These are phyloP conservation scores for Ips typographus DNA, from an alignment of 1,140 invertebrate species.

Conservation along the genomic window DNA sequence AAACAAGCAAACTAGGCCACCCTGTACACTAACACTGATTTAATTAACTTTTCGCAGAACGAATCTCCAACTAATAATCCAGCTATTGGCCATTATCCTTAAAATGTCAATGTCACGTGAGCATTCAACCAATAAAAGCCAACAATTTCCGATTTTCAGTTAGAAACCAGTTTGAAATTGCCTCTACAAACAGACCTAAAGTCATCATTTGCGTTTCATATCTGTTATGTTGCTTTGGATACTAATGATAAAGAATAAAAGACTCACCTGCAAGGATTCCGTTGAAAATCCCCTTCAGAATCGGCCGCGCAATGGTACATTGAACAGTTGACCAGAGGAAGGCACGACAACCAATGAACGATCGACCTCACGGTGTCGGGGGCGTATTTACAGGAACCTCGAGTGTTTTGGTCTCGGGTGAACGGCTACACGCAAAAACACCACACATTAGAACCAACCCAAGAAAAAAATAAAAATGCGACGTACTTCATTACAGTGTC, in stretches of 20 bases:
- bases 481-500: constrained; percentile 55
- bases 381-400: constrained; percentile 84
- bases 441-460: neutral
- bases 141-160: too few species aligned
- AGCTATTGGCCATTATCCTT: too few species aligned
- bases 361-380: constrained; percentile 80
- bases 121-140: too few species aligned
- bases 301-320: constrained; percentile 92
- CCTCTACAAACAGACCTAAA: too few species aligned
- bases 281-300: constrained; percentile 75
- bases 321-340: constrained; percentile 78
- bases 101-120: too few species aligned
- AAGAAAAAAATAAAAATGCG: neutral
- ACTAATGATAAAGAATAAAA: constrained; percentile 45
- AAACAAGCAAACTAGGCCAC: too few species aligned
- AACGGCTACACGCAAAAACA: constrained; percentile 55
- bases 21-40: too few species aligned
- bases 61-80: too few species aligned
- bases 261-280: constrained; percentile 74
- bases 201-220: too few species aligned
- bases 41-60: too few species aligned
- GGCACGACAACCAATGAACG: constrained; percentile 81
- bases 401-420: constrained; percentile 74
- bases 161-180: too few species aligned
- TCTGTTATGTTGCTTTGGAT: neutral